These are phyloP conservation scores for Xiphias gladius DNA, from an alignment of 2,113 vertebrate species.

Conservation along the genomic window DNA sequence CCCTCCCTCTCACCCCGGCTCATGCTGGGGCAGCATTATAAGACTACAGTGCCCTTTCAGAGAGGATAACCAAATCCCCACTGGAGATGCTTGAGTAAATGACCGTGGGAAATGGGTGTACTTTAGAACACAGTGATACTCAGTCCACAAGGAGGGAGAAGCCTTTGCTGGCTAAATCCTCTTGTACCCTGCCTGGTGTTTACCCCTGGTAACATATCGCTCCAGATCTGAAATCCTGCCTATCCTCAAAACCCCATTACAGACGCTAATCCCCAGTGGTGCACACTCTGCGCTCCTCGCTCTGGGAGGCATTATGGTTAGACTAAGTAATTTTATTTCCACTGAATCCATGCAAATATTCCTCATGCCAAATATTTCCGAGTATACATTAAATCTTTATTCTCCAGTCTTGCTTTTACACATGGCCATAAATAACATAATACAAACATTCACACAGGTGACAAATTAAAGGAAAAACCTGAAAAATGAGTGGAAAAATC, in stretches of 20 bases:
- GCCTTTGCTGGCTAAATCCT: constrained; percentile 74
- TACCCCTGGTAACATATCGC: constrained; percentile 77
- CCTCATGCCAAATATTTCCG: constrained; percentile 27
- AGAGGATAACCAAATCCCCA: constrained; percentile 73
- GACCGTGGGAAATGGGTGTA: constrained; percentile 77
- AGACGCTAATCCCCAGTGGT: constrained; percentile 71
- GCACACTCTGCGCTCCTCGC: constrained; percentile 44
- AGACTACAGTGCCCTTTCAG: constrained; percentile 62
- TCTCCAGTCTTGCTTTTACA: constrained; percentile 19
- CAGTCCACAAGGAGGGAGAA: constrained; percentile 64
- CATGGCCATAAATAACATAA: neutral
- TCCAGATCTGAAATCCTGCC: constrained; percentile 79
- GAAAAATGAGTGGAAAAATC: too few relatives aligned
- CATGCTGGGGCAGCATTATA: constrained; percentile 36
- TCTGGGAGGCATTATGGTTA: constrained; percentile 61
- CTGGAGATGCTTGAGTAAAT: constrained; percentile 76
- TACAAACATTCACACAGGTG: too few relatives aligned
- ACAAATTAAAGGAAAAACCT: too few relatives aligned
- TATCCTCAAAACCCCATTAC: constrained; percentile 83
- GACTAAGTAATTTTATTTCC: constrained; percentile 65
- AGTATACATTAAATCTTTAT: constrained; percentile 20
- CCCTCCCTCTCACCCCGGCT: constrained; percentile 7
- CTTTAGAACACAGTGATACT: constrained; percentile 71
- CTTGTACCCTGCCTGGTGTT: constrained; percentile 70
- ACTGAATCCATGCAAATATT: constrained; percentile 49